Evolutionary conservation across 1,140 invertebrate genomes (phyloP).

Genomic region (Rhizoglyphus robini): DNA sequence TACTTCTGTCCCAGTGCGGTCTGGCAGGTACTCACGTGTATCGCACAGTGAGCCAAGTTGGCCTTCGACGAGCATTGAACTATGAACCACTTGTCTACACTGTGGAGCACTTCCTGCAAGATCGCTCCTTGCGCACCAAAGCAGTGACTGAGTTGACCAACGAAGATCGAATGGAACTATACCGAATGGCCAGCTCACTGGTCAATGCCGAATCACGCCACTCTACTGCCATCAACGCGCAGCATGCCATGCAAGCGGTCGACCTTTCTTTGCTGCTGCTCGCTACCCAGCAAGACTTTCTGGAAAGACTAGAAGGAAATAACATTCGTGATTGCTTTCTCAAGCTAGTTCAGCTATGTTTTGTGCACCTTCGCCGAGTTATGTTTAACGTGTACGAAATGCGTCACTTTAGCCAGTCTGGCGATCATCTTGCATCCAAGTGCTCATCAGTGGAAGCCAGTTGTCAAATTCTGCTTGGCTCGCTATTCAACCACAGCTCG

Average conservation of each 20-base stretch:
- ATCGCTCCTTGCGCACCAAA: background rate
- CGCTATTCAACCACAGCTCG: constrained; percentile 17
- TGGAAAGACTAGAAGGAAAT: no score
- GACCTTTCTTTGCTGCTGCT: background rate
- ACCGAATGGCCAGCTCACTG: background rate
- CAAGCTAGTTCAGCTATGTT: background rate
- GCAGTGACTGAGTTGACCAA: background rate
- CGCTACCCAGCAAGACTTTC: background rate
- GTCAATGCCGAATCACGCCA: background rate
- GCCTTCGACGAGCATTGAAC: background rate
- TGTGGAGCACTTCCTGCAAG: background rate
- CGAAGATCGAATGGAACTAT: background rate
- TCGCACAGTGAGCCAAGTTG: background rate
- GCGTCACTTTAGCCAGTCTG: background rate
- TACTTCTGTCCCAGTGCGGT: background rate
- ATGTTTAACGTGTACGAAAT: background rate
- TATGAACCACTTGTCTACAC: background rate
- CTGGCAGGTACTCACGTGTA: background rate
- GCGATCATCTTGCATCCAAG: no score
- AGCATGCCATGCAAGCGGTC: background rate
- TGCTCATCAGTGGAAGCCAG: background rate
- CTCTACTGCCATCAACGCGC: background rate
- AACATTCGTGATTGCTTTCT: background rate
- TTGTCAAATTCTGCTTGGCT: background rate
- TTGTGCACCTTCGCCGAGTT: background rate